phyloP scores from a whole-genome alignment of 1,140 invertebrate species.

The Pseudomyrmex cubaensis region DNA sequence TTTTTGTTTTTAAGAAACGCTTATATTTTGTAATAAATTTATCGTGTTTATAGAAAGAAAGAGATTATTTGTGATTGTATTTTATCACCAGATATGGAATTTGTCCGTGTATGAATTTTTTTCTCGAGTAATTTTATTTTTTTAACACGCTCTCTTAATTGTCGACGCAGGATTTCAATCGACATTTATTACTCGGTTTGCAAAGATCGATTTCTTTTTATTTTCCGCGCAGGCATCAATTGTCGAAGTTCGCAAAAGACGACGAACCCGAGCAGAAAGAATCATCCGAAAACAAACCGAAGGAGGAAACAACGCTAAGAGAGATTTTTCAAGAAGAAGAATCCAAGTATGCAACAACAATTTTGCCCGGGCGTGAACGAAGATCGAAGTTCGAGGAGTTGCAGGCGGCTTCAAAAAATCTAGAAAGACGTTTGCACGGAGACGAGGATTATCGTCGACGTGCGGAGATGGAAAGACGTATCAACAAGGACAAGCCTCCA shows the following conservation, averaged over 20 bases:
- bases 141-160: not conserved
- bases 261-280: conserved; percentile 45
- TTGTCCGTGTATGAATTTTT: too few species aligned
- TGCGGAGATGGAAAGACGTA: conserved; percentile 64
- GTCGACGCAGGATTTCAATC: too few species aligned
- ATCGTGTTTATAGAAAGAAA: too few species aligned
- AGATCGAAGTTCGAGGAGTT: conserved; percentile 79
- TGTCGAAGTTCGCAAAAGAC: conserved; percentile 57
- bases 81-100: too few species aligned
- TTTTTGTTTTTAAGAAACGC: too few species aligned
- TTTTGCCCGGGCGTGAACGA: conserved; percentile 64
- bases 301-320: conserved; percentile 52
- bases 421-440: conserved; percentile 74
- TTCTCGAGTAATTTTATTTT: not conserved
- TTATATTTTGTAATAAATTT: too few species aligned
- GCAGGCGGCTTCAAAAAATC: conserved; percentile 75
- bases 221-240: conserved; percentile 46
- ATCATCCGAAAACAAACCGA: conserved; percentile 48
- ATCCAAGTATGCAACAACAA: conserved; percentile 60
- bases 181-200: too few species aligned
- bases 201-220: not conserved
- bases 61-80: too few species aligned
- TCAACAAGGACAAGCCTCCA: conserved; percentile 57
- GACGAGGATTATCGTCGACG: conserved; percentile 61
- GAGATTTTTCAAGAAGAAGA: conserved; percentile 66